phyloP scores from a whole-genome alignment of 2,797 vertebrate species.

The Gephyroberyx darwinii region DNA sequence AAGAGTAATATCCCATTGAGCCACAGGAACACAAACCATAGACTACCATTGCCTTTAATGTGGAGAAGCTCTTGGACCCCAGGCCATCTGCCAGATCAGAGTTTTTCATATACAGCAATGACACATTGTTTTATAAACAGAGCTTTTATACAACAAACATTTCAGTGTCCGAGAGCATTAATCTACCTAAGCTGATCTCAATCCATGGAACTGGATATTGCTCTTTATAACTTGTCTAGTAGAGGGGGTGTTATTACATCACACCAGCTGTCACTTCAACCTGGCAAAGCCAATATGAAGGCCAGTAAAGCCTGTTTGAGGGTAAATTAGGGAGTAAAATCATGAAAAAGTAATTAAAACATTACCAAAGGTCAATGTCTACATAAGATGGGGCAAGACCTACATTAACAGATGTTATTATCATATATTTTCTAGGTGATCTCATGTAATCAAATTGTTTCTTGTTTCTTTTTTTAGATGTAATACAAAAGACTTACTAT shows the following conservation, averaged over 20 bases:
- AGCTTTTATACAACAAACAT: constrained; percentile 83
- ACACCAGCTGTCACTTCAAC: constrained; percentile 79
- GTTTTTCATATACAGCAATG: constrained; percentile 69
- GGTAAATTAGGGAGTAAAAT: constrained; percentile 69
- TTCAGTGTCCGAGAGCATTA: constrained; percentile 80
- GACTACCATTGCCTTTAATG: constrained; percentile 66
- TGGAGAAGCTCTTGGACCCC: constrained; percentile 67
- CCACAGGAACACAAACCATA: constrained; percentile 67
- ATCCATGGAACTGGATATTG: constrained; percentile 83
- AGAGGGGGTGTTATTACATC: constrained; percentile 79
- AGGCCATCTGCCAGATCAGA: constrained; percentile 79
- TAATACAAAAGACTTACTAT: background rate
- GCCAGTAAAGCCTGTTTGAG: constrained; percentile 53
- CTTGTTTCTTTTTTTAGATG: constrained; percentile 6
- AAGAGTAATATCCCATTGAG: constrained; percentile 78
- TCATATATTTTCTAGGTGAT: constrained; percentile 31
- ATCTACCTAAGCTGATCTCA: constrained; percentile 83
- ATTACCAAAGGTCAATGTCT: background rate
- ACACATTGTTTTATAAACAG: constrained; percentile 85
- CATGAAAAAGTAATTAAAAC: constrained; percentile 47
- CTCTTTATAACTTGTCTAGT: constrained; percentile 82
- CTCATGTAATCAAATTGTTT: constrained; percentile 27
- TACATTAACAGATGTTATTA: constrained; percentile 21
- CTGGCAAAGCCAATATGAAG: constrained; percentile 72
- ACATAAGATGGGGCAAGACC: no score